A percentile compares a stretch with the other conserved stretches of the same genome.
These are phyloP conservation scores for Heliangelus exortis DNA, from an alignment of 2,797 vertebrate genomes.

Conservation along the genomic window DNA sequence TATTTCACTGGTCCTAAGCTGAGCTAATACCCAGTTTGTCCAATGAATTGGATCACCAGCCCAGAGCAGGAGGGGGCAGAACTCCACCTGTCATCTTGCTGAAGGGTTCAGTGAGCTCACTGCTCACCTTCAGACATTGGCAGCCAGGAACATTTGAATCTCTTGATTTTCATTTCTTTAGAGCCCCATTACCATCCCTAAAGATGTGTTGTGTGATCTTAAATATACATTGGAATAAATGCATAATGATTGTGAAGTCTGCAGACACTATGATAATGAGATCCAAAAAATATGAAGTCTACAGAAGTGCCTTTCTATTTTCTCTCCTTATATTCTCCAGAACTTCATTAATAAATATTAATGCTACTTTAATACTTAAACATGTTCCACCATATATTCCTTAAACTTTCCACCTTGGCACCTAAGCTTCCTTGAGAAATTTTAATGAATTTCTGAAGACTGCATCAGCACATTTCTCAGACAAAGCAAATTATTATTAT, in stretches of 20 bases:
- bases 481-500: background rate
- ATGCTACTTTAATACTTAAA: slow-evolving; percentile 60
- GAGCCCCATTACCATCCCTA: slow-evolving; percentile 15
- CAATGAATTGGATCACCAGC: background rate
- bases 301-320: background rate
- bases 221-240: slow-evolving; percentile 54
- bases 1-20: background rate
- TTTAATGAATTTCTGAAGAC: background rate
- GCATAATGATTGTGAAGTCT: slow-evolving; percentile 7
- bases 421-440: background rate
- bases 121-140: background rate
- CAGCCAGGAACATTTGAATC: background rate
- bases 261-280: background rate
- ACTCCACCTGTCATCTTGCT: background rate
- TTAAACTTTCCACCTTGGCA: background rate
- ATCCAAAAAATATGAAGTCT: slow-evolving; percentile 26
- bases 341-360: slow-evolving; percentile 62
- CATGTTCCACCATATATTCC: background rate
- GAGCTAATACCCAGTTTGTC: background rate
- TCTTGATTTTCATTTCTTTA: slow-evolving; percentile 20
- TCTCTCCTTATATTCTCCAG: background rate
- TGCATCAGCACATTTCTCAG: background rate
- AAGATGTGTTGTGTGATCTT: background rate
- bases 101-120: background rate
- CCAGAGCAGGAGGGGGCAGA: background rate